Percentiles rank a stretch among this genome's conserved stretches.
Evolutionary conservation across 2,888 invertebrate species (phyloP).

Genomic region (Gasteruption jaculator): DNA sequence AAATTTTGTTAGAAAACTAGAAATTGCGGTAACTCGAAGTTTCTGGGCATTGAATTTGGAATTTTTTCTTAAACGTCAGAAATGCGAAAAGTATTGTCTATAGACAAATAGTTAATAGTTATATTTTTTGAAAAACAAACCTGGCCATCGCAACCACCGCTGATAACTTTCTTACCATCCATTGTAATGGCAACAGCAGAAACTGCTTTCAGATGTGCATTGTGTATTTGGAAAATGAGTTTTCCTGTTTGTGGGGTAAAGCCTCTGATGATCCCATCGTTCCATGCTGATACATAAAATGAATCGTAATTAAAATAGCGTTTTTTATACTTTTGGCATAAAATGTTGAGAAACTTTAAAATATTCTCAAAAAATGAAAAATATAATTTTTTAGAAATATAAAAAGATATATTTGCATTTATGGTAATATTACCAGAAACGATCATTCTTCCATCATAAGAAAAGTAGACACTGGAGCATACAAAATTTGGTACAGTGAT

Average conservation of each 20-base stretch:
- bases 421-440: conserved; percentile 71
- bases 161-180: conserved; percentile 69
- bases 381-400: conserved; percentile 7
- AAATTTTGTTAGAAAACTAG: too few species aligned
- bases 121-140: conserved; percentile 45
- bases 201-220: conserved; percentile 86
- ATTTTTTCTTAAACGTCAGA: too few species aligned
- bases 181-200: conserved; percentile 75
- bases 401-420: conserved; percentile 7
- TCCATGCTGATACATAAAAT: conserved; percentile 60
- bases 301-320: neutral
- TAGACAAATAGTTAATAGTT: too few species aligned
- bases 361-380: neutral
- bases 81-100: too few species aligned
- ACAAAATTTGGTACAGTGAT: conserved; percentile 84
- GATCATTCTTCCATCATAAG: conserved; percentile 75
- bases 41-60: too few species aligned
- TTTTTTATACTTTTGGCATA: neutral
- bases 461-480: conserved; percentile 74
- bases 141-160: conserved; percentile 92
- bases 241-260: conserved; percentile 81
- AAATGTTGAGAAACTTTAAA: neutral
- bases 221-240: conserved; percentile 75
- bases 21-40: too few species aligned
- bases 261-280: conserved; percentile 76